Evolutionary conservation across 2,888 invertebrate species (phyloP).

Genomic region (Caenorhabditis japonica): DNA sequence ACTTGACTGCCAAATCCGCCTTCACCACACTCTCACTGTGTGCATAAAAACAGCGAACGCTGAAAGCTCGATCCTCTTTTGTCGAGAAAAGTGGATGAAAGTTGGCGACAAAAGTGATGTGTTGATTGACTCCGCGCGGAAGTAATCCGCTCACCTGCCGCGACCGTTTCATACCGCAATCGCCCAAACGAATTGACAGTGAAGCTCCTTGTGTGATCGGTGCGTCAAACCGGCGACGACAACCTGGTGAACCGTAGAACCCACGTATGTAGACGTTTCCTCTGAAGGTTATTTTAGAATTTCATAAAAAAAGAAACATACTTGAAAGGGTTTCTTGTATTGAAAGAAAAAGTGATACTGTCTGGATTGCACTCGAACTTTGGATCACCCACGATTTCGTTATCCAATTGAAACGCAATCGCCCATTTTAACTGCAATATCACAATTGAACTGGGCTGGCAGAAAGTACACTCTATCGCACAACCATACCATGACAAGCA

Average conservation of each 20-base stretch:
- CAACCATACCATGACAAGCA: conserved; percentile 16
- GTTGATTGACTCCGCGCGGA: conserved; percentile 69
- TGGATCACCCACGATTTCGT: conserved; percentile 66
- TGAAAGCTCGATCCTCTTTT: conserved; percentile 72
- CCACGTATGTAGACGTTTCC: conserved; percentile 75
- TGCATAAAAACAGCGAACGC: conserved; percentile 73
- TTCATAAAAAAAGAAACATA: conserved; percentile 14
- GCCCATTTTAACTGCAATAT: conserved; percentile 17
- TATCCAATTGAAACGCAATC: conserved; percentile 54
- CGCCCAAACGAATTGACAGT: conserved; percentile 68
- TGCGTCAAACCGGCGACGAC: conserved; percentile 69
- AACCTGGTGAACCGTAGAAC: conserved; percentile 64
- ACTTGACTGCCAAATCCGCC: conserved; percentile 63
- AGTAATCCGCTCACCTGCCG: conserved; percentile 68
- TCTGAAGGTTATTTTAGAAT: conserved; percentile 49
- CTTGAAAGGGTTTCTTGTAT: conserved; percentile 64
- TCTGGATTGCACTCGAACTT: conserved; percentile 66
- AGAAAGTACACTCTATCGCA: not conserved
- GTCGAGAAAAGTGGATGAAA: conserved; percentile 75
- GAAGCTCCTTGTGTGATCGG: conserved; percentile 58
- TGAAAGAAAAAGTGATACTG: conserved; percentile 62
- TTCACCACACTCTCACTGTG: conserved; percentile 63
- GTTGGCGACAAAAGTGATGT: conserved; percentile 68
- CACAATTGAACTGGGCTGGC: no score
- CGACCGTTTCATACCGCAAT: conserved; percentile 73